phyloP scores from a whole-genome alignment of 2,888 invertebrate species.

The Meghimatium bilineatum region DNA sequence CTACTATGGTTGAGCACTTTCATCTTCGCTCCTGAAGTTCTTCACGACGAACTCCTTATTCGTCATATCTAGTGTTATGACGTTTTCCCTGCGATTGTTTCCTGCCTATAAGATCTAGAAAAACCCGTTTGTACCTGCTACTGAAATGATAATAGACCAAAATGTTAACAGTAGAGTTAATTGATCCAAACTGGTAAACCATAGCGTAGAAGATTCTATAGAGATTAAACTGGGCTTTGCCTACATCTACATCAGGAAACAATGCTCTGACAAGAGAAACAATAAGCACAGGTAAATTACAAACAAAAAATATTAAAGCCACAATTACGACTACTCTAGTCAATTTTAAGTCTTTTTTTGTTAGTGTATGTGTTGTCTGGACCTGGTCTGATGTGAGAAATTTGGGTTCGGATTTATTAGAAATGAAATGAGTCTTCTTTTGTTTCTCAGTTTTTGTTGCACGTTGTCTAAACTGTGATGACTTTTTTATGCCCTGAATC shows the following conservation, averaged over 20 bases:
- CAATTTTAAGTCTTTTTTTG: not conserved
- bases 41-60: no score
- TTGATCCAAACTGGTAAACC: slow-evolving; percentile 4
- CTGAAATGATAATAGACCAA: slow-evolving; percentile 8
- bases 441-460: not conserved
- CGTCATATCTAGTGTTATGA: not conserved
- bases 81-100: not conserved
- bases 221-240: slow-evolving; percentile 2
- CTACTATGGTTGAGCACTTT: no score
- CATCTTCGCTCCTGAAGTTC: no score
- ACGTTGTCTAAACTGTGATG: not conserved
- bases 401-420: not conserved
- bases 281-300: slow-evolving; percentile 14
- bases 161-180: slow-evolving; percentile 5
- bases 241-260: slow-evolving; percentile 1
- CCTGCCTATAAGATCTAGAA: not conserved
- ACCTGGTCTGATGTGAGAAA: not conserved
- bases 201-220: not conserved
- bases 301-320: slow-evolving; percentile 18
- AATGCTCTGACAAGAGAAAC: not conserved
- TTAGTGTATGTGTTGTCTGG: not conserved
- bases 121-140: not conserved
- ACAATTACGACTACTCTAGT: slow-evolving; percentile 3
- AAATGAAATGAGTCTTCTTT: not conserved
- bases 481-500: not conserved